A percentile compares a stretch with the other conserved stretches of the same genome.
Evolutionary conservation across 2,113 vertebrate species (phyloP).

Genomic region (Procavia capensis): DNA sequence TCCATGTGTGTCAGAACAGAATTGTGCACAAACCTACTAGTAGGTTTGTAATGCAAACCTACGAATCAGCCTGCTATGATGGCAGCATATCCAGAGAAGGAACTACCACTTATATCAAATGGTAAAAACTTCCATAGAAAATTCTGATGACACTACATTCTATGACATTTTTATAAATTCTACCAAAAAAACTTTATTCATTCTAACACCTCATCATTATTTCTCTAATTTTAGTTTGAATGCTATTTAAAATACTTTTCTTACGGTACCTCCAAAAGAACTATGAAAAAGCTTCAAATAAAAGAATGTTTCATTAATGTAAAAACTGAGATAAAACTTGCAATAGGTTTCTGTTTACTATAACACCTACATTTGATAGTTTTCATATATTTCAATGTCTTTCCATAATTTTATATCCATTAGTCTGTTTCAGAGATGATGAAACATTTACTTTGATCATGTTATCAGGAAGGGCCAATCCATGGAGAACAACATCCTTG

Average conservation of each 20-base stretch:
- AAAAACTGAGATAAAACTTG: background rate
- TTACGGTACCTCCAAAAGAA: slow-evolving; percentile 13
- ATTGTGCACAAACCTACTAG: too few relatives aligned
- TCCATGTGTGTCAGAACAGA: background rate
- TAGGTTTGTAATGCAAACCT: too few relatives aligned
- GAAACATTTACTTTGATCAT: background rate
- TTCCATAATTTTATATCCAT: background rate
- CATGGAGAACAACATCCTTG: too few relatives aligned
- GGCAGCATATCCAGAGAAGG: background rate
- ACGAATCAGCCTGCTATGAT: background rate
- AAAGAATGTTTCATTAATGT: slow-evolving; percentile 22
- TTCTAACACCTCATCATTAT: slow-evolving; percentile 3
- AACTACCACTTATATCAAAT: background rate
- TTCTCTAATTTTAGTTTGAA: slow-evolving; percentile 22
- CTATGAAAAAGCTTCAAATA: background rate
- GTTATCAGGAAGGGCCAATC: too few relatives aligned
- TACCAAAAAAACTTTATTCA: slow-evolving; percentile 32
- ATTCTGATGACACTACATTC: background rate
- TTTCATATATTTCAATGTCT: background rate
- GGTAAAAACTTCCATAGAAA: background rate
- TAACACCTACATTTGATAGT: background rate
- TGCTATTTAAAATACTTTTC: background rate
- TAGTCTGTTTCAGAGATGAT: background rate
- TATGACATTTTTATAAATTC: background rate
- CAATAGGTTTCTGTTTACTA: background rate